phyloP scores from a whole-genome alignment of 2,888 invertebrate genomes.

The Philopedon plagiatum region DNA sequence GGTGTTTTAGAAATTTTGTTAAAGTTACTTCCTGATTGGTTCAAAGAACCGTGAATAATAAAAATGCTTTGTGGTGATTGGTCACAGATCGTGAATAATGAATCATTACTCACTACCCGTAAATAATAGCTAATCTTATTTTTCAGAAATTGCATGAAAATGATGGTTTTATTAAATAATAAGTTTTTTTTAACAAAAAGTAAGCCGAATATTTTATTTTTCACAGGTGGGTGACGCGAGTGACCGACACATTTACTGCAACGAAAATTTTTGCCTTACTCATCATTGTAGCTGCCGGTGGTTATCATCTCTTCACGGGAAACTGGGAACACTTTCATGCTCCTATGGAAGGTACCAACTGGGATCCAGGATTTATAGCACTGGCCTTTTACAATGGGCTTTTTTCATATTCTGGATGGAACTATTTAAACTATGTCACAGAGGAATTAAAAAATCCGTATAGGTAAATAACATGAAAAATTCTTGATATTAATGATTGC shows the following conservation, averaged over 20 bases:
- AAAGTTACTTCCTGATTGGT: too few species aligned
- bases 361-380: conserved; percentile 87
- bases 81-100: too few species aligned
- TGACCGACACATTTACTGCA: conserved; percentile 94
- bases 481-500: neutral
- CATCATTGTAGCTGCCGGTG: conserved; percentile 86
- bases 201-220: neutral
- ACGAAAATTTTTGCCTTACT: conserved; percentile 91
- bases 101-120: too few species aligned
- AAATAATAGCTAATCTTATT: too few species aligned
- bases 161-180: too few species aligned
- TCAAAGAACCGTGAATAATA: too few species aligned
- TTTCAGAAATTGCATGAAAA: too few species aligned
- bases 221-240: conserved; percentile 85
- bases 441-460: conserved; percentile 91
- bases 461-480: conserved; percentile 73
- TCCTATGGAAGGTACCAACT: conserved; percentile 83
- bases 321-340: conserved; percentile 82
- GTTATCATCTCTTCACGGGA: conserved; percentile 81
- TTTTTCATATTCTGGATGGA: conserved; percentile 95
- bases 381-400: conserved; percentile 93
- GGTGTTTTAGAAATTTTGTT: too few species aligned
- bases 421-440: conserved; percentile 94
- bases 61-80: too few species aligned
- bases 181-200: too few species aligned